Conservation (phyloP, 2,797 vertebrate genomes). For the Poeciliopsis presidionis region DNA sequence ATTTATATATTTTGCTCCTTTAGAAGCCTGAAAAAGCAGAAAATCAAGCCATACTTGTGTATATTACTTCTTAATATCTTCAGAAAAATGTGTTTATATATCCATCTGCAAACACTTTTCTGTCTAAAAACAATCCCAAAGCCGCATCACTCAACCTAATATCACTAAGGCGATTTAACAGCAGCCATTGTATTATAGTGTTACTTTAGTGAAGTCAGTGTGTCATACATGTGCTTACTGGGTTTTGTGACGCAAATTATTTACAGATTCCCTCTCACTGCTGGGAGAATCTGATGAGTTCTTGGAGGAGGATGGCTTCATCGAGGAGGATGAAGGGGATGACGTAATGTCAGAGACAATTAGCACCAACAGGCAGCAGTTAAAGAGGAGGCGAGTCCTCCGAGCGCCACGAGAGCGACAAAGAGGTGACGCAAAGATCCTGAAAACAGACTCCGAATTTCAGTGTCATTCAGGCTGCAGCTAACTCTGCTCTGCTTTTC, state of each 20-base stretch:
- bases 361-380: conserved; percentile 66
- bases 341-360: conserved; percentile 77
- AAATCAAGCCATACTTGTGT: background rate
- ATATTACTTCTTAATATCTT: background rate
- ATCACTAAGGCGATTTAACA: too few relatives aligned
- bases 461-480: background rate
- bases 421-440: conserved; percentile 78
- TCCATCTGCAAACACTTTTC: background rate
- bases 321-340: conserved; percentile 81
- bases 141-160: background rate
- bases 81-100: background rate
- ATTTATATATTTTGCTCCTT: background rate
- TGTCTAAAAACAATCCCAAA: background rate
- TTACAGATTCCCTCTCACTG: conserved; percentile 78
- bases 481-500: conserved; percentile 1
- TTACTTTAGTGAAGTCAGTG: background rate
- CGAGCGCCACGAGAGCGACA: conserved; percentile 86
- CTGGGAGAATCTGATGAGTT: conserved; percentile 81
- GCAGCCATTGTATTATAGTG: background rate
- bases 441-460: conserved; percentile 1
- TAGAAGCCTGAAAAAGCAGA: background rate
- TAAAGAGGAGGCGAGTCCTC: conserved; percentile 83
- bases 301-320: conserved; percentile 78
- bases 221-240: background rate
- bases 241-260: background rate